Evolutionary conservation across 2,797 vertebrate genomes (phyloP).

Genomic region (Argya squamiceps): DNA sequence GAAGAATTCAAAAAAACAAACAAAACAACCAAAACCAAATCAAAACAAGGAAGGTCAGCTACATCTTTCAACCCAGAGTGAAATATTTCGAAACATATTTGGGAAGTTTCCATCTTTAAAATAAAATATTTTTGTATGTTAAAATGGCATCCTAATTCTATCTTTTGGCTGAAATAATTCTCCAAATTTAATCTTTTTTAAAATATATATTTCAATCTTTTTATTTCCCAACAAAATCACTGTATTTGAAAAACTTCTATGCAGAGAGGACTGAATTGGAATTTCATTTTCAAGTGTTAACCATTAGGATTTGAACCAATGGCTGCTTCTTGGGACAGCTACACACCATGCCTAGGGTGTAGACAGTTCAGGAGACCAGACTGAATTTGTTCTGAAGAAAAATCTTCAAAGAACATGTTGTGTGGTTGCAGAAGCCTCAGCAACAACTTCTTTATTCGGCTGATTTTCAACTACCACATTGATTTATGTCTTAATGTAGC

Average conservation of each 20-base stretch:
- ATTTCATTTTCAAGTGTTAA: background rate
- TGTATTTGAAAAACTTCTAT: background rate
- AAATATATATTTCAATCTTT: background rate
- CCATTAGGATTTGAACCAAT: background rate
- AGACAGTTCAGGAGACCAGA: background rate
- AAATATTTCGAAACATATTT: background rate
- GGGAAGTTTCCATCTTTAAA: background rate
- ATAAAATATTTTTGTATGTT: background rate
- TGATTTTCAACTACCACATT: background rate
- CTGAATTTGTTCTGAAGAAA: background rate
- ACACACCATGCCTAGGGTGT: background rate
- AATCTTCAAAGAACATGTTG: background rate
- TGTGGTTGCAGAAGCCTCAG: background rate
- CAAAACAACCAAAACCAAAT: background rate
- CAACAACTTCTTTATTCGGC: background rate
- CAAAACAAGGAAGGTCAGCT: background rate
- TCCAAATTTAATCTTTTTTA: background rate
- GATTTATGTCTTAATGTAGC: background rate
- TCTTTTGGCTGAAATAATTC: background rate
- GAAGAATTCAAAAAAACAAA: background rate
- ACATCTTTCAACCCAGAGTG: background rate
- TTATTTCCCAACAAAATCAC: background rate
- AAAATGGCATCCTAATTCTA: background rate
- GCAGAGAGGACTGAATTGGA: background rate
- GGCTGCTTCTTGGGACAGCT: background rate